A percentile compares a stretch with the other conserved stretches of the same genome.
These are phyloP conservation scores for Gorsachius magnificus DNA, from an alignment of 2,797 vertebrate genomes.

Conservation along the genomic window DNA sequence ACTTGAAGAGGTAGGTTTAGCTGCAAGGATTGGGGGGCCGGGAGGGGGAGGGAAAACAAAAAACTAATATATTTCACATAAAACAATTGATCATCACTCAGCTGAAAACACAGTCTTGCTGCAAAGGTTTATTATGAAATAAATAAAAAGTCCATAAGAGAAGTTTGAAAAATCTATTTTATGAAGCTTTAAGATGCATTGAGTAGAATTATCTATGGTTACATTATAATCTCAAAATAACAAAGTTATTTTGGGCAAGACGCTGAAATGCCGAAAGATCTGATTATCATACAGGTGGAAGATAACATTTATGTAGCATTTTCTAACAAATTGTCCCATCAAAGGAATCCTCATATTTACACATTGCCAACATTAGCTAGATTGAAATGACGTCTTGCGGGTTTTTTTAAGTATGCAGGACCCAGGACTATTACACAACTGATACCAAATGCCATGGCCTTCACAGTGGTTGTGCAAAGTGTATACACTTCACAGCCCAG, in stretches of 20 bases:
- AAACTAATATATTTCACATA: neutral
- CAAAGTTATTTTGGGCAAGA: slow-evolving; percentile 78
- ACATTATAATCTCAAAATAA: slow-evolving; percentile 83
- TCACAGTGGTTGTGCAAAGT: slow-evolving; percentile 58
- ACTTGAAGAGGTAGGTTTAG: neutral
- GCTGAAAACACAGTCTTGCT: slow-evolving; percentile 77
- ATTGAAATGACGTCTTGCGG: slow-evolving; percentile 59
- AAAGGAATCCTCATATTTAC: slow-evolving; percentile 74
- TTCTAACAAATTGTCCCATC: slow-evolving; percentile 68
- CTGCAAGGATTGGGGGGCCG: neutral
- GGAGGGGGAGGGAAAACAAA: too few relatives aligned
- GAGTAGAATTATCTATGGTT: slow-evolving; percentile 83
- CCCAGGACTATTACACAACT: slow-evolving; percentile 47
- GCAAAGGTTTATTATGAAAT: slow-evolving; percentile 69
- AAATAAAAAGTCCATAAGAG: slow-evolving; percentile 81
- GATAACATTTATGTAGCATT: slow-evolving; percentile 60
- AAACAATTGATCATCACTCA: slow-evolving; percentile 27
- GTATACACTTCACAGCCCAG: neutral
- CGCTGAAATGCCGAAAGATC: slow-evolving; percentile 79
- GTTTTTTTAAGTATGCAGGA: slow-evolving; percentile 3
- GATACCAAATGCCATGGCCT: slow-evolving; percentile 56
- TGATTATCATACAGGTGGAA: slow-evolving; percentile 69
- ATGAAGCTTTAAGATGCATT: slow-evolving; percentile 90
- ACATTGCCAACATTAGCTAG: slow-evolving; percentile 44
- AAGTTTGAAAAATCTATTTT: slow-evolving; percentile 80